Percentiles rank a stretch among this genome's conserved stretches.
Evolutionary conservation across 2,113 vertebrate species (phyloP).

Genomic region (Megaptera novaeangliae): DNA sequence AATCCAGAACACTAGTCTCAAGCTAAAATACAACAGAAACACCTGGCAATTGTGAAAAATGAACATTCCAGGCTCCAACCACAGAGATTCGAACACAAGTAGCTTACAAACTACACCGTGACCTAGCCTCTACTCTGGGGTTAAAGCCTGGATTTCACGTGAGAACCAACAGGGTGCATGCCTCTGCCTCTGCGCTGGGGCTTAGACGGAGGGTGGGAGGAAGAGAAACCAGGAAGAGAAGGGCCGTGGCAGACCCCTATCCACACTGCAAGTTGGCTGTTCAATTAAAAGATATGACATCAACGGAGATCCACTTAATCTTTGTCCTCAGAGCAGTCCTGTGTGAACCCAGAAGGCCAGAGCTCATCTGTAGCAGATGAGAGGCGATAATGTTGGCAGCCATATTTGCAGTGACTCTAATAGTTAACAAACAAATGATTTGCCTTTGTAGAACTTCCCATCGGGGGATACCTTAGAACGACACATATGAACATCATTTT

Average conservation of each 20-base stretch:
- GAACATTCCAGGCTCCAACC: background rate
- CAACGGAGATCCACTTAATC: slow-evolving; percentile 39
- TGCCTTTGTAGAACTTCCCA: slow-evolving; percentile 23
- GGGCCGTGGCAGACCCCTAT: background rate
- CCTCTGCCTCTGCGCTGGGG: background rate
- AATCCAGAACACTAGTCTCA: background rate
- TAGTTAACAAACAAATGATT: slow-evolving; percentile 34
- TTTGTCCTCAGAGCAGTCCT: slow-evolving; percentile 35
- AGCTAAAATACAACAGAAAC: background rate
- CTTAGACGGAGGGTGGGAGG: background rate
- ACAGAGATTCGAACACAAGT: background rate
- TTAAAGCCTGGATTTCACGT: background rate
- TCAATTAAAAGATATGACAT: slow-evolving; percentile 16
- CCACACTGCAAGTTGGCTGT: background rate
- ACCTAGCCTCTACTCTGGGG: background rate
- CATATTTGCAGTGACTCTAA: slow-evolving; percentile 38
- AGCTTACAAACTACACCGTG: background rate
- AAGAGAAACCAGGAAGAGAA: background rate
- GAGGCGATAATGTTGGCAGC: slow-evolving; percentile 30
- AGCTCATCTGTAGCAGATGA: slow-evolving; percentile 44
- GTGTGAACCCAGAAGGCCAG: slow-evolving; percentile 21
- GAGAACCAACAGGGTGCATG: background rate
- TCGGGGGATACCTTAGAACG: background rate
- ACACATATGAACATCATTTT: background rate
- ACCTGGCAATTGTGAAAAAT: background rate